Evolutionary conservation across 2,888 invertebrate species (phyloP).

Genomic region (Thalpophila matura): DNA sequence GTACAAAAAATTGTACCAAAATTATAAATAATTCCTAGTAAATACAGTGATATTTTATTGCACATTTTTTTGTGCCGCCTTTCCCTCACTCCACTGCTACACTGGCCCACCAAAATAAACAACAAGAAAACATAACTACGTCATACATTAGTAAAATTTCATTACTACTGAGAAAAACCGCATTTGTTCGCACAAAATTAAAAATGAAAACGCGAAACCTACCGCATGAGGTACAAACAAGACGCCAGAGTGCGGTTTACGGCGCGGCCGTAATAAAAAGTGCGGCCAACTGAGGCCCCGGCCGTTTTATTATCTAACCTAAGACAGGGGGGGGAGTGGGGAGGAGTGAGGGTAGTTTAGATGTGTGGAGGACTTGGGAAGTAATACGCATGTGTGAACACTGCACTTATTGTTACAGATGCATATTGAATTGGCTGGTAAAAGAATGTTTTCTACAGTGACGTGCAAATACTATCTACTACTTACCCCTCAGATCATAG

Average conservation of each 20-base stretch:
- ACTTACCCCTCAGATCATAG: too few species aligned
- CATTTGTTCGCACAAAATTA: slow-evolving; percentile 38
- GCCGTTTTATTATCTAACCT: slow-evolving; percentile 38
- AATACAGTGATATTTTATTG: too few species aligned
- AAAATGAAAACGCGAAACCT: slow-evolving; percentile 31
- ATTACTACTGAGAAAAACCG: background rate
- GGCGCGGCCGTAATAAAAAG: slow-evolving; percentile 45
- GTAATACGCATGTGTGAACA: background rate
- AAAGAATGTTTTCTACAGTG: too few species aligned
- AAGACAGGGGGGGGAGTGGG: background rate
- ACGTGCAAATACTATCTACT: too few species aligned
- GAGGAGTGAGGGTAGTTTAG: background rate
- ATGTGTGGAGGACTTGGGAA: background rate
- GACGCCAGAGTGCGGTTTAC: slow-evolving; percentile 48
- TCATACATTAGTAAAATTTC: slow-evolving; percentile 11
- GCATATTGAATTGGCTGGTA: too few species aligned
- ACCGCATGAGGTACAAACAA: slow-evolving; percentile 42
- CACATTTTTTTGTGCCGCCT: too few species aligned
- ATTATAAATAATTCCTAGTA: too few species aligned
- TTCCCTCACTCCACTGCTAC: too few species aligned
- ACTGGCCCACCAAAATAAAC: too few species aligned
- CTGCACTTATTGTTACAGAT: background rate
- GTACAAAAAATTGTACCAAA: too few species aligned
- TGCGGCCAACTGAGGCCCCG: slow-evolving; percentile 19
- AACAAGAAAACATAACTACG: background rate